phyloP scores from a whole-genome alignment of 2,797 vertebrate genomes.

The Clarias fuscus region DNA sequence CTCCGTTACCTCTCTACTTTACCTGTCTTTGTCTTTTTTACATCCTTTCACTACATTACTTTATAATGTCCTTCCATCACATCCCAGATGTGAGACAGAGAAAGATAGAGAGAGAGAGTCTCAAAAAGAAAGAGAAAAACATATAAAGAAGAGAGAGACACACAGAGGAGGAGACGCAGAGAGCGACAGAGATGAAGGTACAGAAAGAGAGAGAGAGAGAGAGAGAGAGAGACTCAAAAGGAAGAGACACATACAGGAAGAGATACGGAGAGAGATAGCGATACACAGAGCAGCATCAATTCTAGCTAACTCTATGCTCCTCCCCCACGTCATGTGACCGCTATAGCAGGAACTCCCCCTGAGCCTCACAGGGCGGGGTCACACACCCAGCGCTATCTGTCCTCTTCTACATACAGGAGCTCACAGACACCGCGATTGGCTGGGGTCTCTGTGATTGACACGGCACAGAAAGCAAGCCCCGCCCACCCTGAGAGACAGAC shows the following conservation, averaged over 20 bases:
- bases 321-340: neutral
- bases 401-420: constrained; percentile 1
- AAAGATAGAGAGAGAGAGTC: neutral
- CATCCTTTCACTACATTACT: neutral
- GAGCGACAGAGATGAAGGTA: neutral
- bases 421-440: neutral
- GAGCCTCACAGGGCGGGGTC: neutral
- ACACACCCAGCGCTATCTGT: neutral
- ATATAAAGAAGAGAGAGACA: neutral
- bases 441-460: neutral
- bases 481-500: neutral
- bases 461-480: neutral
- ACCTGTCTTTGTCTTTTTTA: neutral
- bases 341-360: too few species aligned
- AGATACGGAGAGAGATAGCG: too few species aligned
- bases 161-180: neutral
- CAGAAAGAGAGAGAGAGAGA: neutral
- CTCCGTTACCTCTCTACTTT: too few species aligned
- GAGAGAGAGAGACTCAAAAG: neutral
- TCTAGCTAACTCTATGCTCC: constrained; percentile 1
- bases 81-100: neutral
- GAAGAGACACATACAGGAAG: neutral
- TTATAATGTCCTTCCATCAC: neutral
- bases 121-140: neutral
- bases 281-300: too few species aligned